Evolutionary conservation across 2,113 vertebrate species (phyloP).

Genomic region (Lycaon pictus): DNA sequence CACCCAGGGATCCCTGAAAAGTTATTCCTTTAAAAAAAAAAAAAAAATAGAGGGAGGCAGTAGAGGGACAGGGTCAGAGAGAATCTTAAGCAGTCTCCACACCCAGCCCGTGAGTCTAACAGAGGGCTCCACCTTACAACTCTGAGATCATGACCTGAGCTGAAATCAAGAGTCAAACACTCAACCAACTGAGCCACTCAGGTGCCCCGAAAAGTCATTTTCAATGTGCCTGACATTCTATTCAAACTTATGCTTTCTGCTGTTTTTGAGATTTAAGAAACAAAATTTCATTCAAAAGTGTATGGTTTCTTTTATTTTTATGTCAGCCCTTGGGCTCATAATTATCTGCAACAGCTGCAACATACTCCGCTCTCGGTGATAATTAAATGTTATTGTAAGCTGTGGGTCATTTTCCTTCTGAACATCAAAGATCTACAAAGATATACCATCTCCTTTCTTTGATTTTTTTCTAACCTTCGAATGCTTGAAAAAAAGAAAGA

Average conservation of each 20-base stretch:
- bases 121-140: not conserved
- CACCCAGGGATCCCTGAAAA: no score
- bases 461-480: not conserved
- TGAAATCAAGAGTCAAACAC: not conserved
- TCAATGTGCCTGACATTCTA: not conserved
- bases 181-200: not conserved
- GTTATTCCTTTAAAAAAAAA: no score
- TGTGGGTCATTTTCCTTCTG: not conserved
- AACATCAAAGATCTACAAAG: not conserved
- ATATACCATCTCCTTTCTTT: not conserved
- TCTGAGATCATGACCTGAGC: not conserved
- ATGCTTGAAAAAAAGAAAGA: not conserved
- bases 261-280: not conserved
- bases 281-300: not conserved
- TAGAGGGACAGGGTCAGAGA: not conserved
- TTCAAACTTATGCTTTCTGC: not conserved
- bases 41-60: not conserved
- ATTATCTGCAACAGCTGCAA: not conserved
- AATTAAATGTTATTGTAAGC: not conserved
- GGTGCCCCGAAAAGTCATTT: not conserved
- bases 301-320: constrained; percentile 21
- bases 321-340: not conserved
- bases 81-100: not conserved
- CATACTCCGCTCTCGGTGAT: not conserved
- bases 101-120: not conserved